Conservation (phyloP, 1,140 invertebrate genomes). For the Monochamus saltuarius region DNA sequence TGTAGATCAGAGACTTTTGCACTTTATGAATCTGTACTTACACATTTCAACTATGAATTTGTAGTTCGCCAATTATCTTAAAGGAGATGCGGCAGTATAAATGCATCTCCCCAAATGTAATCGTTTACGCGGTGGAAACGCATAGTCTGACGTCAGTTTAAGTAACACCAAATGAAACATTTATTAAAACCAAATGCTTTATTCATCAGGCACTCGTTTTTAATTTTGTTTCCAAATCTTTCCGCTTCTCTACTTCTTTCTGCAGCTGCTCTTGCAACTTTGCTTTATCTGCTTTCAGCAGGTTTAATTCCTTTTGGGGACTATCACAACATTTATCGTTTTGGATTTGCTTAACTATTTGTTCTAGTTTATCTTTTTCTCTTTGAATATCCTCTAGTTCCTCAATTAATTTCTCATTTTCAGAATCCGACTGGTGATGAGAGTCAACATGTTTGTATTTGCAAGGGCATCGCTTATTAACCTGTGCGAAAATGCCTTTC, state of each 20-base stretch:
- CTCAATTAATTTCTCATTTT: slow-evolving; percentile 25
- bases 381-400: slow-evolving; percentile 26
- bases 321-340: background rate
- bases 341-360: slow-evolving; percentile 23
- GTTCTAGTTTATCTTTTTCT: slow-evolving; percentile 28
- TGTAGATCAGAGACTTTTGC: too few relatives aligned
- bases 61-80: too few relatives aligned
- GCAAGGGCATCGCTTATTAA: background rate
- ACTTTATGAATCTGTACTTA: too few relatives aligned
- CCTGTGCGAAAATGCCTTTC: slow-evolving; percentile 6
- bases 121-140: too few relatives aligned
- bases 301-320: background rate
- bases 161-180: too few relatives aligned
- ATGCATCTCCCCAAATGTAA: too few relatives aligned
- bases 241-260: slow-evolving; percentile 2
- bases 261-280: slow-evolving; percentile 5
- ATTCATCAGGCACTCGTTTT: background rate
- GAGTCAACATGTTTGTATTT: slow-evolving; percentile 4
- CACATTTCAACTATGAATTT: too few relatives aligned
- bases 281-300: background rate
- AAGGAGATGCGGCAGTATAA: too few relatives aligned
- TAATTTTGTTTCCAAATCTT: slow-evolving; percentile 3
- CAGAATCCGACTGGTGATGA: slow-evolving; percentile 13
- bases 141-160: too few relatives aligned
- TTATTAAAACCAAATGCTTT: too few relatives aligned